Percentiles rank a stretch among this genome's conserved stretches.
Conservation (phyloP, 53 echinoderm and acorn worm species). For the Henricia sp. region DNA sequence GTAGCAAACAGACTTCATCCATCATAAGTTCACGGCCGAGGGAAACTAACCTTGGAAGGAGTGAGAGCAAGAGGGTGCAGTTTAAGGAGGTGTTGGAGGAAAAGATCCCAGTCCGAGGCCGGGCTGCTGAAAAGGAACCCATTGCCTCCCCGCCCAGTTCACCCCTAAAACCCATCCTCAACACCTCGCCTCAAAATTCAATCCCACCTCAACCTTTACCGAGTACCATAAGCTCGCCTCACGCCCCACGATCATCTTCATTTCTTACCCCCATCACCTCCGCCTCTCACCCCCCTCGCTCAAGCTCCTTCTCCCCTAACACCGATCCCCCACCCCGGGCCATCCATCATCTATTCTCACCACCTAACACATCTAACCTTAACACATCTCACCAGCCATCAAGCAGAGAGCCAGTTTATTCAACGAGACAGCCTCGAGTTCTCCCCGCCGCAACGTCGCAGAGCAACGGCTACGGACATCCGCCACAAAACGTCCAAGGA, state of each 20-base stretch:
- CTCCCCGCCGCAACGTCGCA: constrained; percentile 18
- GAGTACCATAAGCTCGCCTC: no score
- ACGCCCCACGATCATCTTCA: constrained; percentile 17
- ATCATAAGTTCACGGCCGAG: constrained; percentile 67
- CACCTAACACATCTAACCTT: constrained; percentile 49
- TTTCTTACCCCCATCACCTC: constrained; percentile 26
- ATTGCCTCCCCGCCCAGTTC: constrained; percentile 49
- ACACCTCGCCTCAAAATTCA: constrained; percentile 40
- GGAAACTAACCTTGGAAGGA: constrained; percentile 75
- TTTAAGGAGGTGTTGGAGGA: constrained; percentile 87
- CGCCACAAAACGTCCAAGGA: constrained; percentile 17
- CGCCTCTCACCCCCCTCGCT: constrained; percentile 5
- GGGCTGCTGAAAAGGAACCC: constrained; percentile 45
- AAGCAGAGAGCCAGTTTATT: constrained; percentile 6
- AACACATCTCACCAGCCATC: constrained; percentile 40
- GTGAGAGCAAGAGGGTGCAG: constrained; percentile 79
- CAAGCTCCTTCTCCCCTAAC: background rate
- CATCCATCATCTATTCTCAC: constrained; percentile 28
- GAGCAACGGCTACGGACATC: constrained; percentile 45
- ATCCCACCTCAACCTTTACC: constrained; percentile 48
- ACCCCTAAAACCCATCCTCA: constrained; percentile 55
- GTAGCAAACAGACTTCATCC: constrained; percentile 45
- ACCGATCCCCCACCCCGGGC: background rate
- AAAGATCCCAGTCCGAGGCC: constrained; percentile 66
- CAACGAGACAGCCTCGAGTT: constrained; percentile 14